Base-by-base conservation (phyloP, 2,888 invertebrate genomes). In the Coecobrya sp. region DNA sequence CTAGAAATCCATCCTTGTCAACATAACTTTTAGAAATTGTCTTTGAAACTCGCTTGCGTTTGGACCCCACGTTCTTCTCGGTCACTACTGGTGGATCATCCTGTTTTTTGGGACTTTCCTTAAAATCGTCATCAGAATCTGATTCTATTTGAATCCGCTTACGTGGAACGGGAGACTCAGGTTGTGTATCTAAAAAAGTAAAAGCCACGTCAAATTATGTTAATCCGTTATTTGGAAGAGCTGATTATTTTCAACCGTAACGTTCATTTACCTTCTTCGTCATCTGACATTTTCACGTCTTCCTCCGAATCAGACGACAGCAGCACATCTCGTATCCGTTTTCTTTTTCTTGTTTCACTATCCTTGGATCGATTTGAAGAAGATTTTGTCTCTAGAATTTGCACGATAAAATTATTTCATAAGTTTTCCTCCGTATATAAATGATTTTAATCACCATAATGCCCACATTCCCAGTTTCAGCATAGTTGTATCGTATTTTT, bases 1-100 rank as follows among this genome's bases (percentile, higher is more conserved):
- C 95, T 94, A 95, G 95, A 94, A 95, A 96, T 13, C 96, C 95
- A 52, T 95, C 95, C 19, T 95, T 95, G 92, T 95, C 95, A 92
- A 95, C 95, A 65, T 95, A 96, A 0, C 95, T 96, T 88, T 96
- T 93, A 0, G 94, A 89, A n/a, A 94, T 86, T 16, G 89, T 86
- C 86, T 95, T 95, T 5, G 86, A 79, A 10, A 94, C 94, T 19
- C 94, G 92, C 55, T 79, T 93, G 62, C 93, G 93, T 19, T 94
- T 94, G 1, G 81, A 49, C 22, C 55, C 79, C 11, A 13, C 22
- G 19, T n/a, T 36, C 19, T 88, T 49, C 8, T 11, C 10, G 45
- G 19, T 49, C 8, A 22, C 52, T 49, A n/a, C 19, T 52, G 73
- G 52, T 16, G 86, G 76, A 25, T 91, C 52, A 30, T 84, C 81